Percentiles rank a stretch among this genome's conserved stretches.
Evolutionary conservation across 2,797 vertebrate species (phyloP).

Genomic region (Dendrocincla fuliginosa): DNA sequence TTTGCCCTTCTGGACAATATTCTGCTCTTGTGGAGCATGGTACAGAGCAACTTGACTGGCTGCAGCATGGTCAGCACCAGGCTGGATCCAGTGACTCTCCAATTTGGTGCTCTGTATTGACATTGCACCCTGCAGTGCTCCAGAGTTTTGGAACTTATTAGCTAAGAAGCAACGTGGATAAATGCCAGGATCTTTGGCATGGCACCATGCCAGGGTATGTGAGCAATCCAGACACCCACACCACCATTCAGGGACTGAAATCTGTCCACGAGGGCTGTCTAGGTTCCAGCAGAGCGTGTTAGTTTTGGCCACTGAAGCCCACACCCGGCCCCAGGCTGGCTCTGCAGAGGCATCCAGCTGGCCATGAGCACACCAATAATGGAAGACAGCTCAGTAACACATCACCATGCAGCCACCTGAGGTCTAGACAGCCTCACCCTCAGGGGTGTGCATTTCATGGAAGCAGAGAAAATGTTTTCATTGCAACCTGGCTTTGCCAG

Average conservation of each 20-base stretch:
- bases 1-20: neutral
- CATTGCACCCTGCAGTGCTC: rapidly evolving
- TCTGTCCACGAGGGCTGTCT: neutral
- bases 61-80: neutral
- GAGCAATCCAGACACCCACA: neutral
- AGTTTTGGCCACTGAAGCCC: neutral
- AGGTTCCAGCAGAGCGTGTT: neutral
- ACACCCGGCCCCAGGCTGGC: rapidly evolving
- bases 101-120: neutral
- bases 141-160: neutral
- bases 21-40: neutral
- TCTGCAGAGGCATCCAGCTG: neutral
- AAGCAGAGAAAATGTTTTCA: neutral
- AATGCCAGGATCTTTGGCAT: neutral
- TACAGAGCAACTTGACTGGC: neutral
- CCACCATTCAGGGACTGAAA: neutral
- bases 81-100: neutral
- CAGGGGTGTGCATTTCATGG: neutral
- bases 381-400: neutral
- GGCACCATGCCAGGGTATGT: neutral
- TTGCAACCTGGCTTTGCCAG: neutral
- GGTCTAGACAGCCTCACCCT: constrained; percentile 1
- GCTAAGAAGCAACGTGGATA: neutral
- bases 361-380: rapidly evolving
- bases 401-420: neutral